Conservation (phyloP, 1,140 invertebrate genomes). For the Wasmannia auropunctata region DNA sequence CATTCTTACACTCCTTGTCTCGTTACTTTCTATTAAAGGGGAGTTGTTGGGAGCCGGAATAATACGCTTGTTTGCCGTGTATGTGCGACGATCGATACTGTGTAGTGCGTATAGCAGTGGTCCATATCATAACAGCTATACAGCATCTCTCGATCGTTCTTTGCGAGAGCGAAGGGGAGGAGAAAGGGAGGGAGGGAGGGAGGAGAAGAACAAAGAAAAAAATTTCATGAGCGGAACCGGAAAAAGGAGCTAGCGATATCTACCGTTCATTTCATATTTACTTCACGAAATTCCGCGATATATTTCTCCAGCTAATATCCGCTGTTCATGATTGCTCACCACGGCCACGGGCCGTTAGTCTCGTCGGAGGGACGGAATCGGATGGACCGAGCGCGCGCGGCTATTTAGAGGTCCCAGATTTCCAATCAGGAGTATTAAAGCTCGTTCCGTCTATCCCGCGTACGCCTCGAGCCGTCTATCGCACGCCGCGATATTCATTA, state of each 20-base stretch:
- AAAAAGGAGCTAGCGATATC: background rate
- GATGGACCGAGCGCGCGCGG: slow-evolving; percentile 49
- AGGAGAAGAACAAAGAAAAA: background rate
- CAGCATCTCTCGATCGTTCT: background rate
- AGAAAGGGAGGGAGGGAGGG: no score
- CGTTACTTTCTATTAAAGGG: slow-evolving; percentile 57
- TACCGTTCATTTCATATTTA: slow-evolving; percentile 6
- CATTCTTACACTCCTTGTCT: slow-evolving; percentile 56
- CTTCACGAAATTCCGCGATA: slow-evolving; percentile 28
- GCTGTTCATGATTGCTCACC: slow-evolving; percentile 51
- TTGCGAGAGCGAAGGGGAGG: background rate
- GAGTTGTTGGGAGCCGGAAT: slow-evolving; percentile 21
- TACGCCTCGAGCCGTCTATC: background rate
- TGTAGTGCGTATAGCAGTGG: slow-evolving; percentile 12
- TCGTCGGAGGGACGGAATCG: slow-evolving; percentile 69
- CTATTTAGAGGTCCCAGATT: slow-evolving; percentile 78
- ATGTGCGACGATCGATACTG: slow-evolving; percentile 41
- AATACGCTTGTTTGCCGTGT: slow-evolving; percentile 24
- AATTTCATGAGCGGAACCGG: background rate
- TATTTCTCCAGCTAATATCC: slow-evolving; percentile 64
- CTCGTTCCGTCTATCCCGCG: slow-evolving; percentile 61
- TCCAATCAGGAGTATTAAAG: slow-evolving; percentile 82
- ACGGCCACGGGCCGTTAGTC: slow-evolving; percentile 64
- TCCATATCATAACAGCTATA: slow-evolving; percentile 16
- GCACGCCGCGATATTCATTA: slow-evolving; percentile 77